A percentile compares a stretch with the other conserved stretches of the same genome.
These are phyloP conservation scores for Callaeas wilsoni DNA, from an alignment of 2,113 vertebrate species.

Conservation along the genomic window DNA sequence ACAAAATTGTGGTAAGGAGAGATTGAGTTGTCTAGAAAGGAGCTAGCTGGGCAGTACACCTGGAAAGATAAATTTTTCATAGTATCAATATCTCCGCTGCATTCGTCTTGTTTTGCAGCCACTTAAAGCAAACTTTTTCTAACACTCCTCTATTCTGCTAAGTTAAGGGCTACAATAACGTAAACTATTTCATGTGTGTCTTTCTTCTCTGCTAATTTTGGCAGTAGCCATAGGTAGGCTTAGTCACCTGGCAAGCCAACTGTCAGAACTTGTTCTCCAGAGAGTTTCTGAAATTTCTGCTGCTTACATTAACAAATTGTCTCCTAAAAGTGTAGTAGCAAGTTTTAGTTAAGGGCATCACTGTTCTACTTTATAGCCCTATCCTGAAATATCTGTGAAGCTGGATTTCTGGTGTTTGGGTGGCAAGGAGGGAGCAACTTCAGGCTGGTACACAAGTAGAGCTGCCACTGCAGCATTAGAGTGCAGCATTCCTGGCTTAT, in stretches of 20 bases:
- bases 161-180: background rate
- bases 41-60: background rate
- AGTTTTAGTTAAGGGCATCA: background rate
- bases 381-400: background rate
- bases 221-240: background rate
- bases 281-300: background rate
- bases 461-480: background rate
- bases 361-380: background rate
- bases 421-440: background rate
- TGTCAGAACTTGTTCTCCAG: background rate
- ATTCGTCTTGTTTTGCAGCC: background rate
- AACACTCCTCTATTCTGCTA: background rate
- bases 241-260: background rate
- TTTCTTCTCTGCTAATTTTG: background rate
- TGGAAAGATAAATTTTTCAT: background rate
- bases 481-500: background rate
- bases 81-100: background rate
- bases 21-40: background rate
- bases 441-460: background rate
- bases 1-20: conserved; percentile 88
- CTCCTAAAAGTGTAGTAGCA: background rate
- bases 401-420: background rate
- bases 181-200: background rate
- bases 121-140: background rate
- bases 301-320: background rate